These are phyloP conservation scores for Gymnocheta viridis DNA, from an alignment of 2,888 invertebrate genomes.

Conservation along the genomic window DNA sequence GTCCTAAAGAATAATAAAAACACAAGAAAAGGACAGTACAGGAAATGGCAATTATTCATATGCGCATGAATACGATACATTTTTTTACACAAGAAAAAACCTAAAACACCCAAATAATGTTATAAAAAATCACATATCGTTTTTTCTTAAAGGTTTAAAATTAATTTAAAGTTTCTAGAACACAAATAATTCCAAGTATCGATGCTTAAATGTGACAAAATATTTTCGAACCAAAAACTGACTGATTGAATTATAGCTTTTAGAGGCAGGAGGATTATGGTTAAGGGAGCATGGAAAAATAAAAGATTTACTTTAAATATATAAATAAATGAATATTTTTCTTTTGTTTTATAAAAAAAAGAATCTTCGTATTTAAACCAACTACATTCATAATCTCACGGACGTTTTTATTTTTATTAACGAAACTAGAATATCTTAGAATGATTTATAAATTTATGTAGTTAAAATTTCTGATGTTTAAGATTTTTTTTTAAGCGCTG, in stretches of 20 bases:
- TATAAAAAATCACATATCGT: too few relatives aligned
- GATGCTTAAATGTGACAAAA: not conserved
- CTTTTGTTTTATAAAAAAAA: not conserved
- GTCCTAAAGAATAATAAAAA: not conserved
- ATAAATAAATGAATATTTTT: too few relatives aligned
- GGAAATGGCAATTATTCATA: constrained; percentile 72
- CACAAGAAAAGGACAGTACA: constrained; percentile 17
- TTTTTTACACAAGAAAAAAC: not conserved
- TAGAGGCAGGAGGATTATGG: not conserved
- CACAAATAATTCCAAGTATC: not conserved
- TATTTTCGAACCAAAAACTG: constrained; percentile 1
- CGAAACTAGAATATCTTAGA: not conserved
- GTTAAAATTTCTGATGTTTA: not conserved
- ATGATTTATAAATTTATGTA: constrained; percentile 1
- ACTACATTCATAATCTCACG: not conserved
- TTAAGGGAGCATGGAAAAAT: not conserved
- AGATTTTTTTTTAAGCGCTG: not conserved
- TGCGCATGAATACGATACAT: constrained; percentile 60
- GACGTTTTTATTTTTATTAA: not conserved
- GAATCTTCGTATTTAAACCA: not conserved
- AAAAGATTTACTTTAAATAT: not conserved
- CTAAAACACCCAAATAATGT: not conserved
- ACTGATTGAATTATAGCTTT: not conserved
- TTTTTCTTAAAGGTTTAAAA: too few relatives aligned
- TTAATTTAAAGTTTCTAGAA: not conserved